Evolutionary conservation across 2,113 vertebrate species (phyloP), one percentile per base, ranked within the genome.

Genomic region (Menidia beryllina): DNA sequence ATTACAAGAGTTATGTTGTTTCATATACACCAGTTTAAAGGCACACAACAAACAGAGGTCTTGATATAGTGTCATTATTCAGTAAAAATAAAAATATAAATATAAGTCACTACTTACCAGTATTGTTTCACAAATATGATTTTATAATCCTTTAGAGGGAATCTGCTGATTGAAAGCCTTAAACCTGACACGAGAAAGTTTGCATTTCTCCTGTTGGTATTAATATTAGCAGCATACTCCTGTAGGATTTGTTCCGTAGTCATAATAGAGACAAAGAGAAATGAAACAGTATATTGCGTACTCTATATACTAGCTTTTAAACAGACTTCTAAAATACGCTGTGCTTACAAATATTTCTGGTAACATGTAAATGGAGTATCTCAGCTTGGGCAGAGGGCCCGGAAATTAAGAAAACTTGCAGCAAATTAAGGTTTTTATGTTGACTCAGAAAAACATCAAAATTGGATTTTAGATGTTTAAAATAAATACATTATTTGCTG

Each of bases 111-210:
- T 7, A 39, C 47, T 67, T 4, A 25, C 45, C 25, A 47, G 19
- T 20, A 64, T 69, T 69, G 24, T 60, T 27, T 8, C n/a, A 55
- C 34, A 75, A 23, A 61, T 62, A 21, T 50, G 51, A 25, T 36
- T 38, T 81, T 21, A 52, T 61, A 67, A 41, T 41, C 62, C 50
- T 52, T 10, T 50, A 60, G 70, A 60, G 39, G 26, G 64, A 60
- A 60, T 41, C 38, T 26, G n/a, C 39, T 53, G 34, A 60, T 47
- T 51, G 49, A 61, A 51, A 72, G 19, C 23, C 21, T 25, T 10
- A 11, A 58, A 27, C 36, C 39, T 48, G 30, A 64, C 53, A 47
- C 38, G 69, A 62, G 47, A 12, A 1, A 15, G 13, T 23, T 1
- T 36, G 3, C 49, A 7, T 10, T 3, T 34, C 7, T 34, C 30